A percentile compares a stretch with the other conserved stretches of the same genome.
phyloP scores from a whole-genome alignment of 2,888 invertebrate genomes.

The Drosophila affinis region DNA sequence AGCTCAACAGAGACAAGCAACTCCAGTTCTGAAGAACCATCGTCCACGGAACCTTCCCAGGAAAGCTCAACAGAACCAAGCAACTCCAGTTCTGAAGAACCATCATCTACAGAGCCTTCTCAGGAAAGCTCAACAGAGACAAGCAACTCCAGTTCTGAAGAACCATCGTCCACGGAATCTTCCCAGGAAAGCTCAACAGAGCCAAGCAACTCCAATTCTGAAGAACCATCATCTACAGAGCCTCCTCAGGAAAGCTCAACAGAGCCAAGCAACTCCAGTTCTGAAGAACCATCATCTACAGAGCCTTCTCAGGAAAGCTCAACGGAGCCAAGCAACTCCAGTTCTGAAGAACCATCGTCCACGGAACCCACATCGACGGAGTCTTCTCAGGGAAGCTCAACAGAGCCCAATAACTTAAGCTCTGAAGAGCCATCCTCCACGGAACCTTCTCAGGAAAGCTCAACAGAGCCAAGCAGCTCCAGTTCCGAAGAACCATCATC shows the following conservation, averaged over 20 bases:
- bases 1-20: no score
- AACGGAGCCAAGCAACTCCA: neutral
- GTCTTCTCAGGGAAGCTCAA: neutral
- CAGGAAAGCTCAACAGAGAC: neutral
- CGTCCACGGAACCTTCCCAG: neutral
- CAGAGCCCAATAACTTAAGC: neutral
- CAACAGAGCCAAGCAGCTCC: neutral
- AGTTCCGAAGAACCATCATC: constrained; percentile 14
- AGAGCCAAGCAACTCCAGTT: neutral
- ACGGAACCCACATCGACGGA: neutral
- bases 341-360: neutral
- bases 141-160: no score
- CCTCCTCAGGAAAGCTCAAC: neutral
- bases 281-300: neutral
- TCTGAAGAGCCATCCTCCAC: neutral
- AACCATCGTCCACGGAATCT: neutral
- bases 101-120: neutral
- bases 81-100: neutral
- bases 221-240: neutral
- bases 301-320: neutral
- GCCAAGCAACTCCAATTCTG: neutral
- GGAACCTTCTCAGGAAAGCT: neutral
- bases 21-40: constrained; percentile 6
- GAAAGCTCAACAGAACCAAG: constrained; percentile 13
- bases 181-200: neutral